These are phyloP conservation scores for Brachionus sp. DNA, from an alignment of 1,140 invertebrate genomes.

Conservation along the genomic window DNA sequence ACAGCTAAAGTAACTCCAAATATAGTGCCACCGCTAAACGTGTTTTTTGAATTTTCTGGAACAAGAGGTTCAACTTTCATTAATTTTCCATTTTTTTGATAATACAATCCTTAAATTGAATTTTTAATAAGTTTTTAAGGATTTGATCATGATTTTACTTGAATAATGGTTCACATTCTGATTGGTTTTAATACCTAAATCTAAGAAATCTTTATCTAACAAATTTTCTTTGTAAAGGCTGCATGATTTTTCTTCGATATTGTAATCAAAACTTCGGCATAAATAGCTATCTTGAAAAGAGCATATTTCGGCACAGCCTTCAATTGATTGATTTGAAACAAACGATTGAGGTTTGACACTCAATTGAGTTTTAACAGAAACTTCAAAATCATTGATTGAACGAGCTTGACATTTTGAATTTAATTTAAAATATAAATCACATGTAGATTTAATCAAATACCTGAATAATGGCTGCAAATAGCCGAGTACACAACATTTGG, in stretches of 20 bases:
- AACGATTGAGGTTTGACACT: background rate
- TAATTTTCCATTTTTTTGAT: constrained; percentile 31
- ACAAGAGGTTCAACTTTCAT: background rate
- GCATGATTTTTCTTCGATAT: background rate
- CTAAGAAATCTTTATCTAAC: background rate
- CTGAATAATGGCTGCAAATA: constrained; percentile 31
- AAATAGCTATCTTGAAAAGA: constrained; percentile 19
- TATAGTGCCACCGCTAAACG: background rate
- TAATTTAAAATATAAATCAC: background rate
- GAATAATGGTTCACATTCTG: constrained; percentile 10
- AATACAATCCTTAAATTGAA: background rate
- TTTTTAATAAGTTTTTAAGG: background rate
- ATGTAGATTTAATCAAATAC: background rate
- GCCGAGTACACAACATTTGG: constrained; percentile 27
- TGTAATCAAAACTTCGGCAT: constrained; percentile 35
- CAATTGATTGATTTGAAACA: background rate
- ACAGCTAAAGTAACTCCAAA: background rate
- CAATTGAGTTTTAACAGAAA: background rate
- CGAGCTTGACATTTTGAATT: background rate
- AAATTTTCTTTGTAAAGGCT: constrained; percentile 21
- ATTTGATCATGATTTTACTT: background rate
- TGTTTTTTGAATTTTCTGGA: background rate
- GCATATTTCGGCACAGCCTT: constrained; percentile 31
- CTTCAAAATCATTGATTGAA: constrained; percentile 32
- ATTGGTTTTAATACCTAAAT: constrained; percentile 20